Evolutionary conservation across 2,797 vertebrate species (phyloP).

Genomic region (Acanthis flammea): DNA sequence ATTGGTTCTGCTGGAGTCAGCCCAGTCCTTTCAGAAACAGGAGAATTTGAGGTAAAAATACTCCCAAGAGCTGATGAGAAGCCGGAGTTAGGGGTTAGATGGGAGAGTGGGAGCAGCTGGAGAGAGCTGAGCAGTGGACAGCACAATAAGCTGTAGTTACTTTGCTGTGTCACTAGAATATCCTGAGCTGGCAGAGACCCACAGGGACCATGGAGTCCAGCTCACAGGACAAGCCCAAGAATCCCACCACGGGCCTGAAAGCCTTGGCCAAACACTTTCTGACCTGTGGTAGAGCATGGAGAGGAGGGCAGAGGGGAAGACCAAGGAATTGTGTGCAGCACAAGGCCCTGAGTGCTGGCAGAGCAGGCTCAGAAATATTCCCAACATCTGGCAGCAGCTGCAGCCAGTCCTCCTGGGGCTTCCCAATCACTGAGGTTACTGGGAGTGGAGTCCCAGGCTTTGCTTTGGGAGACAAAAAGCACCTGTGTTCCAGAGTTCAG

Average conservation of each 20-base stretch:
- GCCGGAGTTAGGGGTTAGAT: neutral
- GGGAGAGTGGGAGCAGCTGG: neutral
- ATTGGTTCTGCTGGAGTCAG: neutral
- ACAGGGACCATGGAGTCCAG: neutral
- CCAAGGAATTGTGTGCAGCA: neutral
- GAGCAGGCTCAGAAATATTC: neutral
- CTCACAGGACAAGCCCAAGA: neutral
- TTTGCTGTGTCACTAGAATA: neutral
- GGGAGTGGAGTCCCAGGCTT: neutral
- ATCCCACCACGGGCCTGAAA: neutral
- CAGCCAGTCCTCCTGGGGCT: neutral
- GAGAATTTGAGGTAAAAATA: neutral
- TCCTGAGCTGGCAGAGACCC: neutral
- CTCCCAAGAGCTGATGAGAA: neutral
- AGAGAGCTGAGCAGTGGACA: neutral
- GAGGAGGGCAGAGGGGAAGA: neutral
- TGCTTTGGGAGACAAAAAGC: neutral
- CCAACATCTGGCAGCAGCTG: neutral
- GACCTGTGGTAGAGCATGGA: neutral
- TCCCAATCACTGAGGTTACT: neutral
- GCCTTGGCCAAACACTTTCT: neutral
- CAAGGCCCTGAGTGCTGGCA: fast-evolving
- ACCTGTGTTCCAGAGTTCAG: neutral
- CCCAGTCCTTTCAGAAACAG: neutral
- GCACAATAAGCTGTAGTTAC: neutral